Conservation (phyloP, 2,113 vertebrate genomes). For the Microcebus ravelobensis region DNA sequence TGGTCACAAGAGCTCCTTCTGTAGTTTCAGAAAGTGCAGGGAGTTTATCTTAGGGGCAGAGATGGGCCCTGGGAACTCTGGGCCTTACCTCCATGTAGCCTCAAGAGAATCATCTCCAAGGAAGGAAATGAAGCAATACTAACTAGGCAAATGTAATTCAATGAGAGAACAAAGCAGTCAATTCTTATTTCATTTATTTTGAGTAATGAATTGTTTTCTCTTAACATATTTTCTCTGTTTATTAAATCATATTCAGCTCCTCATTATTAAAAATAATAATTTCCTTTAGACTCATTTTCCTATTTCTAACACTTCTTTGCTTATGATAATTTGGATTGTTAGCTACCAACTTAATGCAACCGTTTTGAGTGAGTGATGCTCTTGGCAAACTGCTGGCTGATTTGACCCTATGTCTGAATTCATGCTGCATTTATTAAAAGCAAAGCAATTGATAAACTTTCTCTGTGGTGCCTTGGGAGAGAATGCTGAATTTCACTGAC, state of each 20-base stretch:
- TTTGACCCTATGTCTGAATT: not conserved
- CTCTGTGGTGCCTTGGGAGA: not conserved
- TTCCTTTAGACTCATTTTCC: slow-evolving; percentile 17
- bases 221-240: not conserved
- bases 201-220: not conserved
- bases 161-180: not conserved
- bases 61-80: not conserved
- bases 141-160: slow-evolving; percentile 33
- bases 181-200: slow-evolving; percentile 51
- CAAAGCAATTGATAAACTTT: not conserved
- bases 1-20: not conserved
- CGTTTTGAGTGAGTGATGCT: not conserved
- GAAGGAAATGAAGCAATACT: slow-evolving; percentile 16
- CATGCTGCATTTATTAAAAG: not conserved
- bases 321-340: not conserved
- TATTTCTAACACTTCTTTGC: not conserved
- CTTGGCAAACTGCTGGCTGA: not conserved
- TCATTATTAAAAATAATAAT: not conserved
- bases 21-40: not conserved
- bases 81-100: not conserved
- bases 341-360: not conserved
- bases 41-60: not conserved
- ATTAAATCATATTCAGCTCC: not conserved
- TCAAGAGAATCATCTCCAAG: not conserved
- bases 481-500: not conserved